A percentile compares a stretch with the other conserved stretches of the same genome.
Conservation (phyloP, 1,140 invertebrate genomes). For the Nasonia vitripennis region DNA sequence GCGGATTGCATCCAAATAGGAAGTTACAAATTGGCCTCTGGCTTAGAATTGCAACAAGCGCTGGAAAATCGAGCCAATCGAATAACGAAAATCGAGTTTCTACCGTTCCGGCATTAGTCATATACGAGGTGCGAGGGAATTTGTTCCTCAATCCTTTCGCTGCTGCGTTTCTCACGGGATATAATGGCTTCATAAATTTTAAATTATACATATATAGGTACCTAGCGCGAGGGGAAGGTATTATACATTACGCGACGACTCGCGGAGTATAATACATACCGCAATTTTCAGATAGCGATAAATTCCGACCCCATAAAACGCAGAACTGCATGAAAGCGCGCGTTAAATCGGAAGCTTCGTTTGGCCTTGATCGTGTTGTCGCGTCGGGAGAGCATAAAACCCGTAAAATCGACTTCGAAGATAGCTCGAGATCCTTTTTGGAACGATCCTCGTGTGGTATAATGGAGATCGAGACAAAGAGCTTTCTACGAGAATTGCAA, state of each 20-base stretch:
- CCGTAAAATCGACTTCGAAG: background rate
- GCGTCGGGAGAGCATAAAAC: background rate
- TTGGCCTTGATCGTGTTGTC: background rate
- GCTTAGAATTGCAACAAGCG: conserved; percentile 3
- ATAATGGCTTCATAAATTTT: background rate
- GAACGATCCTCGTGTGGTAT: background rate
- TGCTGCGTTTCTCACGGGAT: background rate
- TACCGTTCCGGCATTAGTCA: background rate
- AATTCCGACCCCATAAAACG: too few relatives aligned
- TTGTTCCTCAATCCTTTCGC: background rate
- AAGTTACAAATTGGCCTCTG: conserved; percentile 13
- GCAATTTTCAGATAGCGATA: too few relatives aligned
- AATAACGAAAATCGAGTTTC: background rate
- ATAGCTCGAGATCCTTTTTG: background rate
- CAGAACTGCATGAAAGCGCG: too few relatives aligned
- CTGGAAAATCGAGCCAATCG: conserved; percentile 7
- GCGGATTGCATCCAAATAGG: conserved; percentile 32
- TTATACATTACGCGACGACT: too few relatives aligned
- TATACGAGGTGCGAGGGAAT: background rate
- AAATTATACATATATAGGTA: too few relatives aligned
- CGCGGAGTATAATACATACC: too few relatives aligned
- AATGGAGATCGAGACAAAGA: background rate
- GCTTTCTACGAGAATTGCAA: background rate
- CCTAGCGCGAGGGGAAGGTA: too few relatives aligned
- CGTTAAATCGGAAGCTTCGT: too few relatives aligned